These are phyloP conservation scores for Enteromius paludinosus DNA, from an alignment of 2,797 vertebrate genomes.

Conservation along the genomic window DNA sequence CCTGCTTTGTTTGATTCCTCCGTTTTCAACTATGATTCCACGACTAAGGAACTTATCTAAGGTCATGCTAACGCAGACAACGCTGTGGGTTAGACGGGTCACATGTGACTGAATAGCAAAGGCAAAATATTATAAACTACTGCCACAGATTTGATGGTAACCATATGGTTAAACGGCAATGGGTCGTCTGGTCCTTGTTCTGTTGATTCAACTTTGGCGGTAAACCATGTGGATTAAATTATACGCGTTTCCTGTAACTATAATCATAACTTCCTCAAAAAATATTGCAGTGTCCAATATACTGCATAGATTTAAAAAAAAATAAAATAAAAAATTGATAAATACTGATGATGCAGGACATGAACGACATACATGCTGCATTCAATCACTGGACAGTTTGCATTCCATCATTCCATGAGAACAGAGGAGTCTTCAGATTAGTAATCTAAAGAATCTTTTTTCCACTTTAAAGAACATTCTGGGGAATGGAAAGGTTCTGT, in stretches of 20 bases:
- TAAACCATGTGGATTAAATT: background rate
- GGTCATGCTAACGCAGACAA: background rate
- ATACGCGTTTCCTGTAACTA: background rate
- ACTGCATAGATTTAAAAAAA: background rate
- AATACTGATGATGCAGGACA: background rate
- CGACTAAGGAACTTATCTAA: constrained; percentile 1
- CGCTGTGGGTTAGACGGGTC: background rate
- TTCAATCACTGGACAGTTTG: background rate
- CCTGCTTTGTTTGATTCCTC: constrained; percentile 47
- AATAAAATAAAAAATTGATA: background rate
- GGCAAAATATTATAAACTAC: background rate
- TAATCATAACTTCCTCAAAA: background rate
- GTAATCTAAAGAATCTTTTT: background rate
- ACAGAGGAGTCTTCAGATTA: background rate
- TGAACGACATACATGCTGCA: background rate
- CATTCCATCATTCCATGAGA: background rate
- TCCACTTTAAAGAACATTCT: background rate
- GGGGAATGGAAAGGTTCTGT: background rate
- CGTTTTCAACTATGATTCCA: background rate
- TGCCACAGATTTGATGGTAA: background rate
- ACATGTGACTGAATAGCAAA: background rate
- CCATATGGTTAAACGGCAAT: background rate
- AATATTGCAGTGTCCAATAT: background rate
- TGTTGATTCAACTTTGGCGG: background rate
- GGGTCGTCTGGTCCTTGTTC: background rate